Base-by-base conservation (phyloP, 2,797 vertebrate species). In the Semaprochilodus insignis region DNA sequence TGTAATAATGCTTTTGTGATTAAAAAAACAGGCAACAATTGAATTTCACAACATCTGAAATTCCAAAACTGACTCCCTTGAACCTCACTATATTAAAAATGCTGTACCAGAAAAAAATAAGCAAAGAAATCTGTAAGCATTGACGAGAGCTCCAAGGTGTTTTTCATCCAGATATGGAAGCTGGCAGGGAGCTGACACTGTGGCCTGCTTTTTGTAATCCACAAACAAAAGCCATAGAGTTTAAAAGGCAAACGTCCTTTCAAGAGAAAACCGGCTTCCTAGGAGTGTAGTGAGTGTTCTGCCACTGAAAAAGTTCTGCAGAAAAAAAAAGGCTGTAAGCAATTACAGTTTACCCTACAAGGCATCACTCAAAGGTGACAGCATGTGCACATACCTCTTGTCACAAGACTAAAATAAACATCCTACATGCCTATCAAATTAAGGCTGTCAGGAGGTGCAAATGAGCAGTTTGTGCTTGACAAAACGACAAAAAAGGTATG, bases 271-370 rank as follows among this genome's bases (percentile, higher is more conserved):
- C 0, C 10, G 34, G 31, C 31, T 36, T 36, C 15, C 19, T 34
- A 7, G 1, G 31, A 36, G 31, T 5, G 7, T 36, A n/a, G 1
- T 19, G 31, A 3, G 34, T 4, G 17, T 1, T 17, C 2, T 1
- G 8, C 0, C 2, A 5, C 13, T 3, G 0, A 65, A 15, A 15
- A 34, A 16, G 25, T 13, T 21, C 48, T 48, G 48, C 10, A 59
- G 17, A 74, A 48, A 55, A 34, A 55, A 74, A 74, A 34, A 55
- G n/a, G n/a, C n/a, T 48, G 3, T 17, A 21, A 67, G 19, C 55
- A 77, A 77, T 65, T 69, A 34, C 8, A 87, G 78, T 83, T 88
- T 51, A 15, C 71, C 21, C 36, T 0, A 17, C n/a, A 62, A 66
- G 21, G 40, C 27, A 23, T 79, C 48, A n/a, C 25, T 78, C 14